Base-by-base conservation (phyloP, 2,888 invertebrate genomes). In the Aspidiotus destructor region DNA sequence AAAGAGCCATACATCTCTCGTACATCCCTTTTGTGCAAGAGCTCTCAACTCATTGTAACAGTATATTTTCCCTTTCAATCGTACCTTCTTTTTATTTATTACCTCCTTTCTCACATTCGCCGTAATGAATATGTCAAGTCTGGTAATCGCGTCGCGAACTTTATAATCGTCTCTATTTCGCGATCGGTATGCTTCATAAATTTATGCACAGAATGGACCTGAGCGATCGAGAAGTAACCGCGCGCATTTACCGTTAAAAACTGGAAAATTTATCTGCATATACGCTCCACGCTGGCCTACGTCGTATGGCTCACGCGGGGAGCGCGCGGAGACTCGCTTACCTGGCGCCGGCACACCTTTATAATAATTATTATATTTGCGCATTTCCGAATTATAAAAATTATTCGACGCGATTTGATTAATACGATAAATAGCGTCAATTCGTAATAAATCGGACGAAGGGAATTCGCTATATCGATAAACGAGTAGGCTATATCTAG, bases 1-100 rank as follows among this genome's bases (percentile, higher is more conserved):
- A 28, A 28, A 28, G 28, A 53, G 63, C 41, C 63, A 63, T 63
- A 57, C 15, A 57, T 57, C n/a, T 48, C 48, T 48, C 48, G 48
- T 48, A 48, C n/a, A 48, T n/a, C 10, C 48, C 48, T 11, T n/a
- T 48, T n/a, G n/a, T 48, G 2, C 1, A 6, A 2, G 11, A 48
- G n/a, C 48, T 48, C 48, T 48, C 28, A 28, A 28, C 28, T 28
- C 28, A 28, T 28, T 28, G 28, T 28, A 28, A 28, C 28, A 28
- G 28, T 28, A 28, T 28, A 28, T 28, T 48, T 48, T 48, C 48
- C 48, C 48, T 48, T 13, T 48, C 48, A n/a, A 11, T 48, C 10
- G 48, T n/a, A 48, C 48, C n/a, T 48, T 48, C n/a, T 48, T 48
- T 48, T 48, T 48, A 48, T 28, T 28, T 28, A 28, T 28, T 28